These are phyloP conservation scores for Zonitis immaculata DNA, from an alignment of 2,888 invertebrate species.

Conservation along the genomic window DNA sequence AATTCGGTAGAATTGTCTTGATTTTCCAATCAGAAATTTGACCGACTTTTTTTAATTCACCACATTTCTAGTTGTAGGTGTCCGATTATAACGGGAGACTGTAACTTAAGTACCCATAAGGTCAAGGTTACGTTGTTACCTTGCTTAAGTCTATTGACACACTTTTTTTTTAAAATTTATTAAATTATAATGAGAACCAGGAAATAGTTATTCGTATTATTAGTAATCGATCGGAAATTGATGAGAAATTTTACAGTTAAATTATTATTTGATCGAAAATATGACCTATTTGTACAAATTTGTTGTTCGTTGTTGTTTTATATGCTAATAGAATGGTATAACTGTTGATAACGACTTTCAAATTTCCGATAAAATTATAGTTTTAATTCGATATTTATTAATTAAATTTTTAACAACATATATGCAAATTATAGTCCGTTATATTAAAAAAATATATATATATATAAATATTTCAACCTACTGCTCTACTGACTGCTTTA, in stretches of 20 bases:
- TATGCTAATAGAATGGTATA: no score
- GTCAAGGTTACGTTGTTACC: constrained; percentile 37
- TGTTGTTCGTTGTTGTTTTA: background rate
- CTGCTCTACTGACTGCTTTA: constrained; percentile 1
- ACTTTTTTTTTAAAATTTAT: constrained; percentile 21
- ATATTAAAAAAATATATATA: background rate
- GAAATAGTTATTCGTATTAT: no score
- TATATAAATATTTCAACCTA: background rate
- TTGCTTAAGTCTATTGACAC: constrained; percentile 33
- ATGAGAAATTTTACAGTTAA: background rate
- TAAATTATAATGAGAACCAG: no score
- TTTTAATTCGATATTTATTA: no score
- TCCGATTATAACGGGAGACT: constrained; percentile 16
- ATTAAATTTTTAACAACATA: no score
- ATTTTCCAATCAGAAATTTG: background rate
- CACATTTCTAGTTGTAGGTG: constrained; percentile 10
- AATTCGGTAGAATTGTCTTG: no score
- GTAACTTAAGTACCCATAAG: constrained; percentile 14
- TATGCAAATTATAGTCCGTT: background rate
- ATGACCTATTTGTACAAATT: background rate
- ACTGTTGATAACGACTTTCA: background rate
- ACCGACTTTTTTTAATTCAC: background rate
- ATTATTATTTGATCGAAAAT: background rate
- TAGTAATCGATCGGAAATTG: no score
- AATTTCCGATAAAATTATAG: no score